phyloP scores from a whole-genome alignment of 2,797 vertebrate species.

The Liparis tanakae region DNA sequence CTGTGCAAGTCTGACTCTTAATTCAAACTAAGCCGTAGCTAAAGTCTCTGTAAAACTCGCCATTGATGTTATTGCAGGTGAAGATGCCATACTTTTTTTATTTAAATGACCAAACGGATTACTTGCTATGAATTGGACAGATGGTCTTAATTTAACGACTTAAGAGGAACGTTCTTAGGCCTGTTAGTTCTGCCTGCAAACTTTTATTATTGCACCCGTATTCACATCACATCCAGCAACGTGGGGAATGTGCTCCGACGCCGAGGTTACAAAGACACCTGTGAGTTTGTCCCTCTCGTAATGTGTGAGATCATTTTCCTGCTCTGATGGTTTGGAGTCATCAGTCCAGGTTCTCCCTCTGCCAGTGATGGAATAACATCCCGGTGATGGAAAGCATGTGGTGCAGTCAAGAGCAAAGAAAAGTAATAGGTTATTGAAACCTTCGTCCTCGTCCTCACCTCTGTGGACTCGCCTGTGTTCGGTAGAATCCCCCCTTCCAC shows the following conservation, averaged over 20 bases:
- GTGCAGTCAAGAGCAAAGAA: slow-evolving; percentile 42
- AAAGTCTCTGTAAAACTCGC: not conserved
- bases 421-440: slow-evolving; percentile 65
- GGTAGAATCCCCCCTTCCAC: slow-evolving; percentile 53
- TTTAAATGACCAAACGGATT: no score
- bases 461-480: slow-evolving; percentile 60
- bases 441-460: slow-evolving; percentile 45
- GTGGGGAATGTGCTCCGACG: slow-evolving; percentile 43
- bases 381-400: slow-evolving; percentile 56
- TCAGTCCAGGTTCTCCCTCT: slow-evolving; percentile 44
- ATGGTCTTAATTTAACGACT: slow-evolving; percentile 70
- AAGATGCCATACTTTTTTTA: no score
- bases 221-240: slow-evolving; percentile 64
- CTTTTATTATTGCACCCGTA: slow-evolving; percentile 58
- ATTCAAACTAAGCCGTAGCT: not conserved
- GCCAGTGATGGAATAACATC: slow-evolving; percentile 49
- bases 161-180: slow-evolving; percentile 35
- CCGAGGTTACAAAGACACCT: slow-evolving; percentile 53
- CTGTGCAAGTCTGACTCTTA: not conserved
- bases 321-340: slow-evolving; percentile 34
- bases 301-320: slow-evolving; percentile 51
- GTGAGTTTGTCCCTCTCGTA: slow-evolving; percentile 41
- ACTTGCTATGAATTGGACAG: slow-evolving; percentile 46
- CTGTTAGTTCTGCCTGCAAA: slow-evolving; percentile 44
- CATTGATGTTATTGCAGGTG: not conserved